These are phyloP conservation scores for Pseudorhombus dupliciocellatus DNA, from an alignment of 2,113 vertebrate species.

Conservation along the genomic window DNA sequence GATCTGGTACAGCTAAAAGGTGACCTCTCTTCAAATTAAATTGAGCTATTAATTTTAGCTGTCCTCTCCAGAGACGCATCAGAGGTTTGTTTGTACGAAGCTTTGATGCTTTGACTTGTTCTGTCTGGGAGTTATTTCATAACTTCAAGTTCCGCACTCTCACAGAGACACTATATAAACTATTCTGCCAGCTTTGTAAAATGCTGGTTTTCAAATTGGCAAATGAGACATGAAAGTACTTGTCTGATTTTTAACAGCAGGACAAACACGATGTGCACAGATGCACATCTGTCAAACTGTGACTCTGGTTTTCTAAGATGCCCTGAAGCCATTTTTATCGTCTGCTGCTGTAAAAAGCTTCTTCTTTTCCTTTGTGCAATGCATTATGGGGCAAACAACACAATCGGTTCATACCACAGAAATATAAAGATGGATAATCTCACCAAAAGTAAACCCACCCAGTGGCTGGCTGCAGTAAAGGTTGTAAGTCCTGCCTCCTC, in stretches of 20 bases:
- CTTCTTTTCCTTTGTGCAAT: background rate
- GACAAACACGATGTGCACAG: background rate
- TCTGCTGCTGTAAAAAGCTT: background rate
- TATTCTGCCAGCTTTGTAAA: background rate
- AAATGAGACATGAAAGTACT: background rate
- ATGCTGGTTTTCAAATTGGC: background rate
- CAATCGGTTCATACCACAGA: no score
- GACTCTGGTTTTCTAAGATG: background rate
- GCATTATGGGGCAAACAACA: no score
- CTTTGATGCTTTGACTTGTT: constrained; percentile 39
- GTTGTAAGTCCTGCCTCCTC: no score
- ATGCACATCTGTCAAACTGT: background rate
- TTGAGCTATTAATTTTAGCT: constrained; percentile 35
- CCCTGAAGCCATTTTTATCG: background rate
- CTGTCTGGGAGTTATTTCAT: constrained; percentile 9
- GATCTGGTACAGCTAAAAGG: constrained; percentile 30
- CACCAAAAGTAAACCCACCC: no score
- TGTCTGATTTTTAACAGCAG: no score
- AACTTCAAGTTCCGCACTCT: constrained; percentile 21
- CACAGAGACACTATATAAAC: background rate
- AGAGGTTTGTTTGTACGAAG: constrained; percentile 42
- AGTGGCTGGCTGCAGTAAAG: no score
- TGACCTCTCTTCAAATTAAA: constrained; percentile 33
- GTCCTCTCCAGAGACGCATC: constrained; percentile 14
- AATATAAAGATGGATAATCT: no score